Evolutionary conservation across 2,888 invertebrate species (phyloP), one percentile per base, ranked within the genome.

Genomic region (Bellardia bayeri): DNA sequence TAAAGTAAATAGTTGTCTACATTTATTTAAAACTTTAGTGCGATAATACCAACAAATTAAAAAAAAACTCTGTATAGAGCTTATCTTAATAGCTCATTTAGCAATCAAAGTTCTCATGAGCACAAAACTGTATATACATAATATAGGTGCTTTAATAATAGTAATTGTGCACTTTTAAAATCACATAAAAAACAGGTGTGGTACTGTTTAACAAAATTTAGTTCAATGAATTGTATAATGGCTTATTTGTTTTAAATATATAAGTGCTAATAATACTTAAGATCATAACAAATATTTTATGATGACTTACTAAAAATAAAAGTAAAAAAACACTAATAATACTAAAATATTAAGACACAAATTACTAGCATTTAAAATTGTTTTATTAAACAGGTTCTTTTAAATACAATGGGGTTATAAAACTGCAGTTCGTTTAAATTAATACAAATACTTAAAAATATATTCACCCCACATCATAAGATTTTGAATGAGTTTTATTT

Each of bases 251-350:
- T n/a, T 3, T 14, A 6, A n/a, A 51, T 51, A 11, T 14, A 30
- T n/a, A 68, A 58, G 33, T 58, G 68, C n/a, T 45, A 33, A 80
- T 69, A 51, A 71, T 8, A 37, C 49, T 58, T n/a, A 37, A 58
- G 69, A 61, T 79, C 79, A 79, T 69, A 79, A 69, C 51, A 45
- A 79, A 76, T 51, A n/a, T 76, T 37, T 40, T 16, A n/a, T 45
- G 37, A 71, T 71, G 45, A n/a, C 37, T 54, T 61, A 37, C 30
- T 6, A 23, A 56, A 23, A 23, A 23, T 16, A 16, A 49, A 16
- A 49, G 9, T 4, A 74, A 56, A 37, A 13, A 16, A 37, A 49
- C 7, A 74, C 49, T 78, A 45, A 69, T 61, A 82, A 37, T 14
- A 61, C 37, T 33, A 7, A 37, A 54, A 23, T 30, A 40, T 69